phyloP scores from a whole-genome alignment of 2,888 invertebrate species.

The Orgyia antiqua region DNA sequence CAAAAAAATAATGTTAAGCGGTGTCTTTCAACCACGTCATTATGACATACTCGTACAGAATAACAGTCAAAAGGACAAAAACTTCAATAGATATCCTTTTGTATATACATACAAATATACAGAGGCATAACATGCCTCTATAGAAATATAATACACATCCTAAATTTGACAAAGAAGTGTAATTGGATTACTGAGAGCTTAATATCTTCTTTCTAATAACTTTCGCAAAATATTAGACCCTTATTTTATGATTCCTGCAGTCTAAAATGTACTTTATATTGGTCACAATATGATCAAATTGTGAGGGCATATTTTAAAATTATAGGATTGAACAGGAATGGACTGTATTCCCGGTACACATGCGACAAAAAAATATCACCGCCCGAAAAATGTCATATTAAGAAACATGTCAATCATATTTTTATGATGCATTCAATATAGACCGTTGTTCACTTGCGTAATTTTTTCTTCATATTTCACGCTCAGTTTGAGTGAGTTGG shows the following conservation, averaged over 20 bases:
- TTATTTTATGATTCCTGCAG: constrained; percentile 14
- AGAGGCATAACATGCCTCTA: constrained; percentile 59
- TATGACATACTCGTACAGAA: constrained; percentile 37
- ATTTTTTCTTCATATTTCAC: constrained; percentile 68
- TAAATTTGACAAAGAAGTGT: constrained; percentile 70
- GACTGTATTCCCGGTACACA: constrained; percentile 35
- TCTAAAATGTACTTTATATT: background rate
- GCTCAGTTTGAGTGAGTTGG: constrained; percentile 58
- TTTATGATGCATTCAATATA: constrained; percentile 70
- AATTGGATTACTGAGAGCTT: constrained; percentile 74
- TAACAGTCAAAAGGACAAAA: constrained; percentile 55
- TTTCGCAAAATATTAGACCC: constrained; percentile 35
- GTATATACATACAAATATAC: constrained; percentile 59
- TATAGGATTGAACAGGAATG: constrained; percentile 12
- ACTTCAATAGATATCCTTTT: constrained; percentile 55
- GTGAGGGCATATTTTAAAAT: background rate
- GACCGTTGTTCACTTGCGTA: constrained; percentile 69
- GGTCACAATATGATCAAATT: constrained; percentile 9
- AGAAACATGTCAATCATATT: constrained; percentile 78
- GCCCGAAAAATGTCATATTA: constrained; percentile 76
- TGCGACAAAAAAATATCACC: constrained; percentile 77
- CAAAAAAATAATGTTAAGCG: constrained; percentile 20
- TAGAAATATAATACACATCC: constrained; percentile 76
- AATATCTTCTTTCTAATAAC: constrained; percentile 67
- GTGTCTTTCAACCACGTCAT: constrained; percentile 45